Evolutionary conservation across 2,888 invertebrate genomes (phyloP), one percentile per base, ranked within the genome.

Genomic region (Elysia crispata): DNA sequence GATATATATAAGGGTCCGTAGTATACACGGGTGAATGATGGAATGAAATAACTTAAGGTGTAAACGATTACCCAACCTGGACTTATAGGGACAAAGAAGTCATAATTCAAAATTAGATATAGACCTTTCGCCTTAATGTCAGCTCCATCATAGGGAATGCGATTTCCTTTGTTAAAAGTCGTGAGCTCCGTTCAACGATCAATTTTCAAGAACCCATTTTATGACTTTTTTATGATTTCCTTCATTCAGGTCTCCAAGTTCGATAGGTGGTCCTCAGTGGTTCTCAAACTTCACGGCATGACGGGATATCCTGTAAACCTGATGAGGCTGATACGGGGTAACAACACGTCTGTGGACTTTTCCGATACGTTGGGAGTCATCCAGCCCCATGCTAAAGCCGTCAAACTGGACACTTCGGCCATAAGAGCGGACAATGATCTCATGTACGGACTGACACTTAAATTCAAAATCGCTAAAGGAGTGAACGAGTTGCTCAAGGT

Each of bases 261-360:
- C 83, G 90, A 90, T 76, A 81, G 87, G 18, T 90, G 90, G 89
- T 87, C 89, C 57, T 84, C 88, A 8, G 85, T 88, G 5, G 89
- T 88, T 11, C 86, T 90, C 50, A 88, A 89, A 76, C 76, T 89
- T 62, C 89, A 89, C 82, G 89, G 89, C 15, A 77, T 87, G 33
- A 86, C 87, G 1, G 86, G 86, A 30, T 83, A 88, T 25, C 88
- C 88, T 0, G 86, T 90, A 15, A 88, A 90, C 80, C 80, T 88
- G 25, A 87, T 90, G 41, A 69, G 86, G 30, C 77, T 90, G 41
- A 86, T 84, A 69, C 82, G 81, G 30, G 67, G 60, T 18, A 83
- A 86, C 74, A 83, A 84, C 6, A 76, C 72, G 8, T 77, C 82
- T 31, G 66, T 89, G 11, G 86, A 88, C 79, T 86, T 88, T 33